Evolutionary conservation across 2,113 vertebrate genomes (phyloP).

Genomic region (Clarias macrocephalus): DNA sequence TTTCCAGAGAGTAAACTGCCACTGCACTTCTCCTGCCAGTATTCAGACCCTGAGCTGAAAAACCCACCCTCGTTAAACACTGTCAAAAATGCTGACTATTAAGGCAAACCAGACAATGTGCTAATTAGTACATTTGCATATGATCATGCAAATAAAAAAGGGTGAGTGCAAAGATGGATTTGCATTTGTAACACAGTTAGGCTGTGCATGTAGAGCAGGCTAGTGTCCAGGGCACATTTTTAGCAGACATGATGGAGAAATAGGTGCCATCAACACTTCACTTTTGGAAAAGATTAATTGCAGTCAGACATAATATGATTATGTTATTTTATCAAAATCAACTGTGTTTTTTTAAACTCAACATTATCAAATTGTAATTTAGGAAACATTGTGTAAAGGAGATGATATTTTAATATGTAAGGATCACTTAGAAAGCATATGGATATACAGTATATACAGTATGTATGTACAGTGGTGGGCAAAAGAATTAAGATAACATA

Average conservation of each 20-base stretch:
- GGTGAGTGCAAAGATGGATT: conserved; percentile 53
- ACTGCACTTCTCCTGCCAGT: conserved; percentile 43
- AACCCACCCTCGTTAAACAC: conserved; percentile 53
- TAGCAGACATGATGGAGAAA: conserved; percentile 15
- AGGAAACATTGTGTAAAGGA: not conserved
- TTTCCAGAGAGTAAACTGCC: conserved; percentile 41
- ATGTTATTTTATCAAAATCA: too few relatives aligned
- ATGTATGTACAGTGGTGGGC: too few relatives aligned
- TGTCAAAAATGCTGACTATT: conserved; percentile 58
- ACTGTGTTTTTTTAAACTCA: not conserved
- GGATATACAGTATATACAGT: too few relatives aligned
- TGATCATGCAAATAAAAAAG: conserved; percentile 58
- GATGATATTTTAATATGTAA: not conserved
- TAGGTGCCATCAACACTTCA: not conserved
- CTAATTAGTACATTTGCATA: conserved; percentile 66
- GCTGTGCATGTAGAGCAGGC: conserved; percentile 24
- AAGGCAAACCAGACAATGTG: conserved; percentile 54
- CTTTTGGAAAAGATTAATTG: not conserved
- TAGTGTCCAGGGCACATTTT: conserved; percentile 28
- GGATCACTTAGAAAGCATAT: not conserved
- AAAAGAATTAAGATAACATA: too few relatives aligned
- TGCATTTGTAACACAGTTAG: conserved; percentile 54
- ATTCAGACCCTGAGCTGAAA: conserved; percentile 45
- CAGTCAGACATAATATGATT: not conserved
- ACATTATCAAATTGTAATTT: not conserved